Conservation (phyloP, 2,888 invertebrate genomes). For the Machimus rusticus region DNA sequence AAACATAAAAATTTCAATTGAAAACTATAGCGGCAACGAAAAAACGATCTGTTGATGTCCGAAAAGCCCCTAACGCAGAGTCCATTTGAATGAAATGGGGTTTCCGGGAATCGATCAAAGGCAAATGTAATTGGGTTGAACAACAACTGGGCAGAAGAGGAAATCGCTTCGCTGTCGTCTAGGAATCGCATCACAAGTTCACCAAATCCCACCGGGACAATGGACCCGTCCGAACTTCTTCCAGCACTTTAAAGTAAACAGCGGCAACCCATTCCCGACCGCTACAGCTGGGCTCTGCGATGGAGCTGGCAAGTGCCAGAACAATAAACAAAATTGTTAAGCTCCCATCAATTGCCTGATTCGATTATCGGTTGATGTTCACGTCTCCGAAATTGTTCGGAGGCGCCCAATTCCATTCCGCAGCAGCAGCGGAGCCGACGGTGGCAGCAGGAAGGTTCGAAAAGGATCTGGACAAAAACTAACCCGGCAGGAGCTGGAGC, state of each 20-base stretch:
- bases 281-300: not conserved
- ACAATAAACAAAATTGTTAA: constrained; percentile 42
- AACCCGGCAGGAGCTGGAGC: not conserved
- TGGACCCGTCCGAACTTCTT: not conserved
- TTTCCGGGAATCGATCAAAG: not conserved
- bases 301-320: constrained; percentile 16
- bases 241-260: not conserved
- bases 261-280: not conserved
- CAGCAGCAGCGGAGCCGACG: not conserved
- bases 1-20: not conserved
- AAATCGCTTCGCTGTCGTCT: not conserved
- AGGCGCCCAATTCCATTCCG: constrained; percentile 12
- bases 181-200: not conserved
- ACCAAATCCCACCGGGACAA: not conserved
- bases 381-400: constrained; percentile 28
- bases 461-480: not conserved
- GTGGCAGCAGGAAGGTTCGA: not conserved
- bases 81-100: not conserved
- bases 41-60: not conserved
- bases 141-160: not conserved
- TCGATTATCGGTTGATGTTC: constrained; percentile 39
- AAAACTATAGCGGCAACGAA: not conserved
- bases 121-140: not conserved
- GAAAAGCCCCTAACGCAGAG: not conserved
- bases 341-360: constrained; percentile 40